Conservation (phyloP, 2,113 vertebrate genomes). For the Alexandromys fortis region DNA sequence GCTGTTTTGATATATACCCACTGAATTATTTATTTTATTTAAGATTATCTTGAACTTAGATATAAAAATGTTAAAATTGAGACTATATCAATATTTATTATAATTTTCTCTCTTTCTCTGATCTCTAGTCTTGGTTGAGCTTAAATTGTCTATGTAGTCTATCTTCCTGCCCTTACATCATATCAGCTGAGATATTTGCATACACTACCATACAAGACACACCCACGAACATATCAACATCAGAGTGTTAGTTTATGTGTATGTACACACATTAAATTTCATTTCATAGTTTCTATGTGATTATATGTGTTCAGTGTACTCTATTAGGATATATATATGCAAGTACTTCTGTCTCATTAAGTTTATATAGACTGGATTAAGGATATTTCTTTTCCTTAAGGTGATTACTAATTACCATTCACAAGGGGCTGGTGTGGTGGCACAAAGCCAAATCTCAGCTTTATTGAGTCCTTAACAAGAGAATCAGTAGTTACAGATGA, state of each 20-base stretch:
- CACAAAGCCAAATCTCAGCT: neutral
- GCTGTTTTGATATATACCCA: neutral
- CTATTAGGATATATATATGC: neutral
- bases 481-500: neutral
- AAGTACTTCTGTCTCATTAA: neutral
- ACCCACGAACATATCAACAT: neutral
- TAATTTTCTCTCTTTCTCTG: neutral
- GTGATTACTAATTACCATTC: conserved; percentile 1
- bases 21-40: neutral
- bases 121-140: neutral
- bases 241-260: neutral
- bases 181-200: neutral
- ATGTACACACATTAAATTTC: neutral
- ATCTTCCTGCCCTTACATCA: neutral
- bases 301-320: neutral
- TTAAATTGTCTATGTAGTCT: neutral
- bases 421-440: neutral
- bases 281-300: neutral
- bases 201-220: no score
- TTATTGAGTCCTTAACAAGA: no score
- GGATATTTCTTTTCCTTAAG: neutral
- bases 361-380: neutral
- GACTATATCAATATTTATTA: neutral
- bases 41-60: neutral
- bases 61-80: neutral